Evolutionary conservation across 2,797 vertebrate species (phyloP), one percentile per base, ranked within the genome.

Genomic region (Enteromius radiatus): DNA sequence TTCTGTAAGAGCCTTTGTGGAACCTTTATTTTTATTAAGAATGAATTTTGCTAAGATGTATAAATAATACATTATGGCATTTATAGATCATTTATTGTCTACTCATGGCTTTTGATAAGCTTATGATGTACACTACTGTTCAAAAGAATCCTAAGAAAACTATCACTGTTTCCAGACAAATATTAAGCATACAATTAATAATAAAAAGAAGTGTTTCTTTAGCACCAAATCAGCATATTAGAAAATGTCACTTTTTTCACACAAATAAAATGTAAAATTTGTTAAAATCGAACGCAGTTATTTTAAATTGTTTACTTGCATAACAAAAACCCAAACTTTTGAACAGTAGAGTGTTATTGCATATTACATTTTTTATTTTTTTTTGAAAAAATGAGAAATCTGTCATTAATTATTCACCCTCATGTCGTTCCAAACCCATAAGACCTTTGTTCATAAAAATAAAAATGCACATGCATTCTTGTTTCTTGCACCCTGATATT

Each of bases 21-120:
- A 61, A 73, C 19, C 56, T 81, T 80, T 49, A 80, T 61, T 64
- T 81, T 63, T 63, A 63, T 63, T 17, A 21, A 49, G 28, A 61
- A 5, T 23, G 12, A 21, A 54, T 61, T 23, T 61, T 33, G 52
- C 52, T 43, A 68, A 45, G 26, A 23, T 26, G 26, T 68, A 47
- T 49, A 7, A 47, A 41, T 21, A 47, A 21, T 26, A 26, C 1
- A 14, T 71, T 80, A 26, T 63, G 49, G 12, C 21, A 75, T 75
- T 75, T 38, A 41, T 41, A 59, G 73, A 26, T 26, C 0, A 59
- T 59, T 41, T 75, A 59, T 41, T 59, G 33, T n/a, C 19, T n/a
- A 14, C 28, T 74, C 5, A 52, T 21, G 47, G 45, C 70, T 33
- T 31, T 52, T 71, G 26, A 71, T 31, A 73, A 52, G 10, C 5